Conservation (phyloP, 1,140 invertebrate genomes). For the Heterodera schachtii region DNA sequence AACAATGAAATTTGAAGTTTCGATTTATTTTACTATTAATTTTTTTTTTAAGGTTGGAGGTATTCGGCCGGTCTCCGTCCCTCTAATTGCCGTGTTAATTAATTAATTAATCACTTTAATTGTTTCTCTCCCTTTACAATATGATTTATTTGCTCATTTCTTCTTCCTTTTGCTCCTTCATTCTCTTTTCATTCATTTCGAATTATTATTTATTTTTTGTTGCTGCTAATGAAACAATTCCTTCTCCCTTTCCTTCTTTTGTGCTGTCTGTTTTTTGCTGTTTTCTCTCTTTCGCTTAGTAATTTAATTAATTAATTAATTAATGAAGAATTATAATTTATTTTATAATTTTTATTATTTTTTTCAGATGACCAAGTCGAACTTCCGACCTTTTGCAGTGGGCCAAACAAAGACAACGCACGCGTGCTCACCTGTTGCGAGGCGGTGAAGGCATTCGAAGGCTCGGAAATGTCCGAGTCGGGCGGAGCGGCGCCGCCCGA, state of each 20-base stretch:
- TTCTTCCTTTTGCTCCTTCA: no score
- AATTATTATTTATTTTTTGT: not conserved
- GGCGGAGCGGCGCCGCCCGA: not conserved
- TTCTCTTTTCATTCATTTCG: no score
- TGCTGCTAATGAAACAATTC: not conserved
- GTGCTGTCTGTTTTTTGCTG: not conserved
- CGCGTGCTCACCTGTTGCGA: not conserved
- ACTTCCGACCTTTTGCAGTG: not conserved
- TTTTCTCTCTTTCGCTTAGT: not conserved
- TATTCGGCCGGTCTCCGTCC: no score
- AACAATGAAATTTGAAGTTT: no score
- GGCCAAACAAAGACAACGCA: not conserved
- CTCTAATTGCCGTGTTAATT: no score
- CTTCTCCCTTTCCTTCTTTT: not conserved
- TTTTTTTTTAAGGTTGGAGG: no score
- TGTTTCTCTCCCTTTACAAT: no score
- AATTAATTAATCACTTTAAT: no score
- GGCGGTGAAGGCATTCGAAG: not conserved
- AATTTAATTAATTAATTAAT: not conserved
- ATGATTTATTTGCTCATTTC: not conserved
- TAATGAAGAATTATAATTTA: not conserved
- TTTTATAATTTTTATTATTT: not conserved
- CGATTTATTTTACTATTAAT: no score
- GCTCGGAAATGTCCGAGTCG: conserved; percentile 1
- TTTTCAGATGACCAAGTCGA: not conserved